A percentile compares a stretch with the other conserved stretches of the same genome.
phyloP scores from a whole-genome alignment of 2,797 vertebrate genomes.

The Dryobates pubescens region DNA sequence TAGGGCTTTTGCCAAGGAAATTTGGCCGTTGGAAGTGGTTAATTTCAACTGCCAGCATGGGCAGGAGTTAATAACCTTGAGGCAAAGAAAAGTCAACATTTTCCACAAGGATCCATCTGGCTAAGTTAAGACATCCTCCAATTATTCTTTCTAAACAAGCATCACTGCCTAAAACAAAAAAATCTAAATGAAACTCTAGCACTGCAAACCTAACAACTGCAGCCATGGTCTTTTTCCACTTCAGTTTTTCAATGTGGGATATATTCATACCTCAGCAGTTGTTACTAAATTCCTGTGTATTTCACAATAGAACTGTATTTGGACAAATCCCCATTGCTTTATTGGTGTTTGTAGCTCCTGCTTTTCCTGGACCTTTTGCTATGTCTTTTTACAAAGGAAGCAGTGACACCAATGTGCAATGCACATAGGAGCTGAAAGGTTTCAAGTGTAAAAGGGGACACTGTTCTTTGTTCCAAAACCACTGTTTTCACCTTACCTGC shows the following conservation, averaged over 20 bases:
- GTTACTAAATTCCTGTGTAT: not conserved
- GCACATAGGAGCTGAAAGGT: not conserved
- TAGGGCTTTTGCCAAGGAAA: not conserved
- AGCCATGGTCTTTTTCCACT: not conserved
- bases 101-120: not conserved
- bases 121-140: not conserved
- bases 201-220: not conserved
- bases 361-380: not conserved
- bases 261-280: not conserved
- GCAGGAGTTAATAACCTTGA: constrained; percentile 18
- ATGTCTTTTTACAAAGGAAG: not conserved
- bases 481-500: not conserved
- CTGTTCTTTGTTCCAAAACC: not conserved
- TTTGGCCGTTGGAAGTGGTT: not conserved
- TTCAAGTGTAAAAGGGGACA: not conserved
- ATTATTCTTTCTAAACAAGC: not conserved
- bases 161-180: not conserved
- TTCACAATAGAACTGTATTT: not conserved
- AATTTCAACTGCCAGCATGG: constrained; percentile 12
- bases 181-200: not conserved
- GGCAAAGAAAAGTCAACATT: constrained; percentile 25
- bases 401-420: not conserved
- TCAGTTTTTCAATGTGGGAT: not conserved
- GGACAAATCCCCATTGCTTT: not conserved
- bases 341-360: not conserved